Base-by-base conservation (phyloP, 2,888 invertebrate genomes). In the Orchesella flavescens region DNA sequence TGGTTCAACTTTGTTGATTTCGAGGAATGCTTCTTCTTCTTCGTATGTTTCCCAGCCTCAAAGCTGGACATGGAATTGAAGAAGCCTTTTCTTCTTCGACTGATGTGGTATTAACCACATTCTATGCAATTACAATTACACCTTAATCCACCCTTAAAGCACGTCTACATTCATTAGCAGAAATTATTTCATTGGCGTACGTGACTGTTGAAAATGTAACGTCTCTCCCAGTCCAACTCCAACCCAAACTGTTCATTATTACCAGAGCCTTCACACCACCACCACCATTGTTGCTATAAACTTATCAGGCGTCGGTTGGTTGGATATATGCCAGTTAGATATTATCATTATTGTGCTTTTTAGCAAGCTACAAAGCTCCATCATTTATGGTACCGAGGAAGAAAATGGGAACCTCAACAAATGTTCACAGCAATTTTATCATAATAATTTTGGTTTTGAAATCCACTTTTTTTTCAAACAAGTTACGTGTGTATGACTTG, bases 1-100 rank as follows among this genome's bases (percentile, higher is more conserved):
- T 81, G 46, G 84, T 84, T 84, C 80, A 57, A 66, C 65, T 84
- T 76, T 76, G 84, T 68, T 84, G 81, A 76, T 57, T 75, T 81
- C 76, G n/a, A 75, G 84, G 84, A 84, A 84, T 84, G 72, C 23
- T n/a, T 21, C 5, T 49, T 53, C 9, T 19, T 57, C 57, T 21
- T 59, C n/a, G 55, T 55, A 21, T 24, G 61, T 24, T 61, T 34
- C 34, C 34, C 53, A 53, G 3, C 10, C 57, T n/a, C 3, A 61
- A 61, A 23, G 61, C 23, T 24, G 53, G 53, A 53, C 61, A 61
- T 61, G 61, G 59, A 59, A 23, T 46, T 34, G 34, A 53, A n/a
- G 53, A 53, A 53, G 53, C 53, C 53, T 53, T 53, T 17, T 19
- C 7, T 17, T 19, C 7, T 34, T 34, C 7, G 34, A 7, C 34